These are phyloP conservation scores for Cacoxenus indagator DNA, from an alignment of 2,888 invertebrate genomes.

Conservation along the genomic window DNA sequence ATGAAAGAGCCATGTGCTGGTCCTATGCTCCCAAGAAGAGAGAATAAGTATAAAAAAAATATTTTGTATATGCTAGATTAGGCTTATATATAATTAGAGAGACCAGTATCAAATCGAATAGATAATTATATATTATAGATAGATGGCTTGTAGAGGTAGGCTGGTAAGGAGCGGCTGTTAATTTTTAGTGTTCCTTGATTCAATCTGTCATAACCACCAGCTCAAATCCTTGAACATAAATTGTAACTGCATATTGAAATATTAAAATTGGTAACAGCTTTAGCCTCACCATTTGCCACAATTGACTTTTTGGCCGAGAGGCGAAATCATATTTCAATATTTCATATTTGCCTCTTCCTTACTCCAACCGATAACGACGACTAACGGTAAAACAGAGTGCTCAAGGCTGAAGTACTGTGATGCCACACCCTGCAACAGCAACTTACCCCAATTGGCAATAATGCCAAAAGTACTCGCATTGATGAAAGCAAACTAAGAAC, in stretches of 20 bases:
- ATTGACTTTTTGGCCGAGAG: conserved; percentile 24
- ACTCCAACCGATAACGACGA: neutral
- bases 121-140: too few species aligned
- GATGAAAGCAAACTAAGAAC: conserved; percentile 40
- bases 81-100: too few species aligned
- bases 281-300: neutral
- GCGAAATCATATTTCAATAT: conserved; percentile 31
- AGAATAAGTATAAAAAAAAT: too few species aligned
- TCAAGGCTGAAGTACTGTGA: neutral
- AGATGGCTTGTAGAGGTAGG: too few species aligned
- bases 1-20: too few species aligned
- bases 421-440: conserved; percentile 1
- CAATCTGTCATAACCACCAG: too few species aligned
- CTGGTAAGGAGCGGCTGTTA: too few species aligned
- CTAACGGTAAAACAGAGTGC: neutral
- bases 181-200: too few species aligned
- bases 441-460: conserved; percentile 40
- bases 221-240: too few species aligned
- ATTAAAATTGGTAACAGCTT: neutral
- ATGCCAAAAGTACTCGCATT: conserved; percentile 38
- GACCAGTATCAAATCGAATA: too few species aligned
- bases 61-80: too few species aligned
- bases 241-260: neutral
- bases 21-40: too few species aligned
- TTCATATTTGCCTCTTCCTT: conserved; percentile 22